Conservation (phyloP, 2,888 invertebrate genomes). For the Bellardia pandia region DNA sequence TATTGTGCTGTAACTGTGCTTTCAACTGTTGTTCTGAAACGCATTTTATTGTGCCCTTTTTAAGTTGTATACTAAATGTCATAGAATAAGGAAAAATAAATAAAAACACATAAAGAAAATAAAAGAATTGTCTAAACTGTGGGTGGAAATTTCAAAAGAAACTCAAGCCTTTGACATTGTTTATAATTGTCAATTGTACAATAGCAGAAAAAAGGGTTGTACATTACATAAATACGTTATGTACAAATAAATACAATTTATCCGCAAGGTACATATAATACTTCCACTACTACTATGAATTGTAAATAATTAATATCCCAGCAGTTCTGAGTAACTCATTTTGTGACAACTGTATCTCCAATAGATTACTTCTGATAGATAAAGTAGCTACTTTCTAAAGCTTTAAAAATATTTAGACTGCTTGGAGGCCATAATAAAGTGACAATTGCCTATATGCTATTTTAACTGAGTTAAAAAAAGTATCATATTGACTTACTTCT, state of each 20-base stretch:
- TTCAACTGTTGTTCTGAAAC: constrained; percentile 1
- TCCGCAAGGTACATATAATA: background rate
- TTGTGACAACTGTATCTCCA: no score
- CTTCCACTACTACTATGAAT: background rate
- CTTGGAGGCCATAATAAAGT: no score
- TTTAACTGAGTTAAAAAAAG: no score
- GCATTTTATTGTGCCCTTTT: constrained; percentile 18
- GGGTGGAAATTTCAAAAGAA: constrained; percentile 63
- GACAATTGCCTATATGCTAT: no score
- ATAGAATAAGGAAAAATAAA: constrained; percentile 25
- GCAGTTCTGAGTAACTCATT: no score
- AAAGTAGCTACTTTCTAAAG: no score
- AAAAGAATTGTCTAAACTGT: constrained; percentile 50
- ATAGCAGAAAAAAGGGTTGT: constrained; percentile 41
- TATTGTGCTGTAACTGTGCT: background rate
- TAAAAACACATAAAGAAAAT: constrained; percentile 2
- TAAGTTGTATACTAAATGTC: constrained; percentile 23
- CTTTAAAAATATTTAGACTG: no score
- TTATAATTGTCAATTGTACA: constrained; percentile 49
- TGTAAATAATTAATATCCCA: constrained; percentile 13
- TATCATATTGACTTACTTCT: no score
- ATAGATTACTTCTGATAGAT: no score
- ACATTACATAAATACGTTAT: constrained; percentile 33
- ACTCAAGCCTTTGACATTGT: constrained; percentile 60
- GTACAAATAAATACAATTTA: constrained; percentile 12